phyloP scores from a whole-genome alignment of 1,140 invertebrate genomes.

The Thaumatotibia leucotreta region DNA sequence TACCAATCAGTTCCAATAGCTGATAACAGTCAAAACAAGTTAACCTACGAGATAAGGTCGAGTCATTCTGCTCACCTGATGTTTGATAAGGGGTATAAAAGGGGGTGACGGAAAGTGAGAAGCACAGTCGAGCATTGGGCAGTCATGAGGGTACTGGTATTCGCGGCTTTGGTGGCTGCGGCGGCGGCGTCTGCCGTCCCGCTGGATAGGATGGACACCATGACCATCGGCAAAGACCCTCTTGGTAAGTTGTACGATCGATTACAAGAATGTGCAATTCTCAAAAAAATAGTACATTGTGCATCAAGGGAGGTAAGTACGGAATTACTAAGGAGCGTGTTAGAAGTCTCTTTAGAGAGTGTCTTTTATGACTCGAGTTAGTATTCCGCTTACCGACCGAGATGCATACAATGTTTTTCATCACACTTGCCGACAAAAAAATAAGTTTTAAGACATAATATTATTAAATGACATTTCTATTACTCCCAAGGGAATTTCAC shows the following conservation, averaged over 20 bases:
- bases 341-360: too few relatives aligned
- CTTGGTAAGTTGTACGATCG: slow-evolving; percentile 37
- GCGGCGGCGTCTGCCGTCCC: slow-evolving; percentile 47
- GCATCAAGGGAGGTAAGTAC: too few relatives aligned
- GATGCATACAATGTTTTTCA: too few relatives aligned
- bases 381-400: too few relatives aligned
- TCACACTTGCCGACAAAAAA: too few relatives aligned
- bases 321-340: too few relatives aligned
- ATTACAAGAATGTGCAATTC: slow-evolving; percentile 20
- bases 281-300: too few relatives aligned
- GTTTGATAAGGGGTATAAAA: slow-evolving; percentile 43
- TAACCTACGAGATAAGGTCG: background rate
- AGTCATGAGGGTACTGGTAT: slow-evolving; percentile 48
- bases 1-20: background rate
- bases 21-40: background rate
- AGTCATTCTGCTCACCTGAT: background rate
- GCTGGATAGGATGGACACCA: slow-evolving; percentile 29
- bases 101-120: background rate
- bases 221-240: slow-evolving; percentile 47
- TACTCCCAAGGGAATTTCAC: too few relatives aligned
- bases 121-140: slow-evolving; percentile 31
- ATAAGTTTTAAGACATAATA: too few relatives aligned
- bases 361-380: too few relatives aligned
- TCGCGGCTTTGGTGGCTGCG: slow-evolving; percentile 46
- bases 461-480: too few relatives aligned